phyloP scores from a whole-genome alignment of 2,888 invertebrate genomes.

The Poecilus cupreus region DNA sequence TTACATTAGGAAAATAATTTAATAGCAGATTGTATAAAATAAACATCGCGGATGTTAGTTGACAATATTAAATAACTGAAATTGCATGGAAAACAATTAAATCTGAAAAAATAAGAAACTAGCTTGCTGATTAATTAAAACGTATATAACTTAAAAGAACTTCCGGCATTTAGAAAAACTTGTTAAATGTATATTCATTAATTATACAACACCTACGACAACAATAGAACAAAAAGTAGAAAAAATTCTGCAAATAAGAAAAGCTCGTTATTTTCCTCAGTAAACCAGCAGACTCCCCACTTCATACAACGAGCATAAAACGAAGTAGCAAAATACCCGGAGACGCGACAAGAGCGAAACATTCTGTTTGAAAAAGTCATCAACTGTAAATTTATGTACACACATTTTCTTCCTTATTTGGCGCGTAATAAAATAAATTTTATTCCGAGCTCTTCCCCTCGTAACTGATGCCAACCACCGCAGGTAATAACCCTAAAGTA shows the following conservation, averaged over 20 bases:
- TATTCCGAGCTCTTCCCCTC: conserved; percentile 21
- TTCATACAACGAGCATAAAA: conserved; percentile 28
- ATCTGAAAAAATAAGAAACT: no score
- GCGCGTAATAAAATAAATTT: conserved; percentile 52
- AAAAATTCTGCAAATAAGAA: neutral
- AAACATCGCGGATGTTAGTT: no score
- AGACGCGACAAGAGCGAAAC: conserved; percentile 3
- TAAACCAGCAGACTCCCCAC: conserved; percentile 4
- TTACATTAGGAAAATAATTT: no score
- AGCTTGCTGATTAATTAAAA: conserved; percentile 3
- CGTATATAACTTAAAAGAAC: no score
- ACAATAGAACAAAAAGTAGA: neutral
- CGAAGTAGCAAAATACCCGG: conserved; percentile 23
- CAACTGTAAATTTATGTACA: conserved; percentile 49
- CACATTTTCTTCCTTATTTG: conserved; percentile 45
- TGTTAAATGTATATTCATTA: neutral
- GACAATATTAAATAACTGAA: no score
- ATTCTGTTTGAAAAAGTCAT: conserved; percentile 45
- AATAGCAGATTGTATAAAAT: no score
- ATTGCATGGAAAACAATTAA: no score
- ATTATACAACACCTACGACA: neutral
- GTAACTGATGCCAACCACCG: neutral
- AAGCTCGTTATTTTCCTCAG: conserved; percentile 5
- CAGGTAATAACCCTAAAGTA: conserved; percentile 27
- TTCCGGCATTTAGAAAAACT: neutral